These are phyloP conservation scores for Drosophila cardini DNA, from an alignment of 1,140 invertebrate genomes.

Conservation along the genomic window DNA sequence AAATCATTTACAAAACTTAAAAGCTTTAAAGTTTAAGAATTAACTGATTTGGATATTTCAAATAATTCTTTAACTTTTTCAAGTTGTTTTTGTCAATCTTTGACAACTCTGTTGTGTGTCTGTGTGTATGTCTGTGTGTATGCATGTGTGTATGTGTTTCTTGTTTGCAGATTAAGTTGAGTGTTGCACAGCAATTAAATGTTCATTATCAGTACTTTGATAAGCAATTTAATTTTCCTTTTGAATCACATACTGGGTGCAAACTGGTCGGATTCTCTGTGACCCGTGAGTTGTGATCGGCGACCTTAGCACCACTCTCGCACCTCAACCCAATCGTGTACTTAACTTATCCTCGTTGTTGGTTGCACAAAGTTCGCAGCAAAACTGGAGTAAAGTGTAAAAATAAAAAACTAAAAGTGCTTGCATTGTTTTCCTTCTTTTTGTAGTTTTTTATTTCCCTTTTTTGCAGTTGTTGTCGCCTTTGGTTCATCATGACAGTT, in stretches of 20 bases:
- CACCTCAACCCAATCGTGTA: not conserved
- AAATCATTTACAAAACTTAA: too few relatives aligned
- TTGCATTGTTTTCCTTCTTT: conserved; percentile 18
- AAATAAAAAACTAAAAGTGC: conserved; percentile 5
- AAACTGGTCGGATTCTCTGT: not conserved
- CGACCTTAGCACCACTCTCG: not conserved
- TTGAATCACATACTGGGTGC: not conserved
- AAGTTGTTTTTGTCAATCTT: too few relatives aligned
- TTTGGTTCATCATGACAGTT: conserved; percentile 67
- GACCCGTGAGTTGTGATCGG: not conserved
- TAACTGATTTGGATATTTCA: too few relatives aligned
- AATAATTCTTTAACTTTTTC: too few relatives aligned
- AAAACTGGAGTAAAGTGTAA: conserved; percentile 12
- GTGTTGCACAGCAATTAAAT: conserved; percentile 65
- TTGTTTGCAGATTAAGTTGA: conserved; percentile 58
- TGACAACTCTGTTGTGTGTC: too few relatives aligned
- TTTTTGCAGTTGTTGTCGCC: conserved; percentile 59
- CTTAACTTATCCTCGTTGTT: conserved; percentile 6
- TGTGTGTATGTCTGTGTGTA: too few relatives aligned
- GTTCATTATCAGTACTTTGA: conserved; percentile 2
- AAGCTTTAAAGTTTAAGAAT: too few relatives aligned
- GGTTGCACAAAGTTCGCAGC: conserved; percentile 2
- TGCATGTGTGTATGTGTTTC: conserved; percentile 39
- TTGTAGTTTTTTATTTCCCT: conserved; percentile 2
- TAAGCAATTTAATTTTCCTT: not conserved